A percentile compares a stretch with the other conserved stretches of the same genome.
Evolutionary conservation across 2,113 vertebrate genomes (phyloP).

Genomic region (Petrocephalus zakoni): DNA sequence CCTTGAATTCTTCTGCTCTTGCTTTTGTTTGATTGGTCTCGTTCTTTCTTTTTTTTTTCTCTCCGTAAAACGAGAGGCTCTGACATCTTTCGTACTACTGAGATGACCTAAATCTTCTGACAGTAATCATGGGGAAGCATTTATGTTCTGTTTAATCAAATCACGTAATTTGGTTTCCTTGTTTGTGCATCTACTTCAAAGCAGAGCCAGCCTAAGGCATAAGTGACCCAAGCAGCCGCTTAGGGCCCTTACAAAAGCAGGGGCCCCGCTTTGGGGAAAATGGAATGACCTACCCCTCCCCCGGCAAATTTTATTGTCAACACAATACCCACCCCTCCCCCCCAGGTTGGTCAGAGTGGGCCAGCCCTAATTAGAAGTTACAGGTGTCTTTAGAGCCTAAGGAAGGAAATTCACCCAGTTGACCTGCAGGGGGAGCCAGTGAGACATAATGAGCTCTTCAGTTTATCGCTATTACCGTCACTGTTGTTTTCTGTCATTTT

Average conservation of each 20-base stretch:
- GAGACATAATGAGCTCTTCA: neutral
- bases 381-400: neutral
- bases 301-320: neutral
- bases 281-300: neutral
- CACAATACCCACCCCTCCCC: neutral
- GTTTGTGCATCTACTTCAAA: neutral
- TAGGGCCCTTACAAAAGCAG: neutral
- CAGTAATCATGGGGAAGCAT: neutral
- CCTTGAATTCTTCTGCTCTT: neutral
- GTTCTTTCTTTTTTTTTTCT: neutral
- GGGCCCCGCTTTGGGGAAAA: neutral
- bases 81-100: neutral
- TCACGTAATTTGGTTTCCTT: neutral
- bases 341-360: neutral
- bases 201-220: neutral
- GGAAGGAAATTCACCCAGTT: neutral
- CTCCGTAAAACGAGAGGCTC: neutral
- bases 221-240: neutral
- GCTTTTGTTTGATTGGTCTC: slow-evolving; percentile 3
- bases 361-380: neutral
- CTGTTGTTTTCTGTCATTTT: neutral
- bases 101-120: neutral
- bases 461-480: neutral
- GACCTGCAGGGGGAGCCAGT: neutral
- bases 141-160: neutral